Conservation (phyloP, 2,113 vertebrate genomes). For the Orthonyx spaldingii region DNA sequence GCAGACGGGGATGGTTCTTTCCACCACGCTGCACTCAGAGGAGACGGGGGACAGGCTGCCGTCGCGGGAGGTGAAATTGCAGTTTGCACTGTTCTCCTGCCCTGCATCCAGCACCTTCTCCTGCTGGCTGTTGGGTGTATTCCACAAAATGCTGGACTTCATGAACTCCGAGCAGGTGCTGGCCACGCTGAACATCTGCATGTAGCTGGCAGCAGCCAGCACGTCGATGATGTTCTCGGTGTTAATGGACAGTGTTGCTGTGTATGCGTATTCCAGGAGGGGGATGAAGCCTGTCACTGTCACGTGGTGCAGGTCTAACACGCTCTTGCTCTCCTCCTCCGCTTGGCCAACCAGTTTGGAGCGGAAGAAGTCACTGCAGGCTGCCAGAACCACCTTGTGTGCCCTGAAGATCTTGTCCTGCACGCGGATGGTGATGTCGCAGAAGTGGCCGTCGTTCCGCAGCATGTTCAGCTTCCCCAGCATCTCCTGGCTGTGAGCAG, state of each 20-base stretch:
- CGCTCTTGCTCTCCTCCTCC: constrained; percentile 87
- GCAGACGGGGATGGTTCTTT: constrained; percentile 89
- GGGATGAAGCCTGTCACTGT: constrained; percentile 96
- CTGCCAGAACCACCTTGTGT: constrained; percentile 89
- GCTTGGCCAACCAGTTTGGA: constrained; percentile 87
- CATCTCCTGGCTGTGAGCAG: constrained; percentile 92
- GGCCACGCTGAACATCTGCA: constrained; percentile 98
- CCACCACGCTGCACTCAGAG: constrained; percentile 94
- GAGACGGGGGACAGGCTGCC: constrained; percentile 95
- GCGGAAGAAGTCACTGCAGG: constrained; percentile 93
- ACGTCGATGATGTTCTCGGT: constrained; percentile 99
- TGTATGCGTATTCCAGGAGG: constrained; percentile 96
- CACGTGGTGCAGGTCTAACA: constrained; percentile 95
- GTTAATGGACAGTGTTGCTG: constrained; percentile 94
- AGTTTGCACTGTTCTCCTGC: constrained; percentile 84
- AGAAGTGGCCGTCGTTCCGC: constrained; percentile 88
- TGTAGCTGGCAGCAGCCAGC: constrained; percentile 95
- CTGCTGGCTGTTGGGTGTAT: constrained; percentile 74
- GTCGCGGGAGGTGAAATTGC: constrained; percentile 86
- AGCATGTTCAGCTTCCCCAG: constrained; percentile 90
- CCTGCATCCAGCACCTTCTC: constrained; percentile 85
- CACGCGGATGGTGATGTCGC: constrained; percentile 90
- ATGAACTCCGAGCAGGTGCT: constrained; percentile 98
- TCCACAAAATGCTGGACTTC: constrained; percentile 99
- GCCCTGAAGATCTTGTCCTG: constrained; percentile 93